A percentile compares a stretch with the other conserved stretches of the same genome.
Conservation (phyloP, 2,797 vertebrate species). For the Lacerta viridis region DNA sequence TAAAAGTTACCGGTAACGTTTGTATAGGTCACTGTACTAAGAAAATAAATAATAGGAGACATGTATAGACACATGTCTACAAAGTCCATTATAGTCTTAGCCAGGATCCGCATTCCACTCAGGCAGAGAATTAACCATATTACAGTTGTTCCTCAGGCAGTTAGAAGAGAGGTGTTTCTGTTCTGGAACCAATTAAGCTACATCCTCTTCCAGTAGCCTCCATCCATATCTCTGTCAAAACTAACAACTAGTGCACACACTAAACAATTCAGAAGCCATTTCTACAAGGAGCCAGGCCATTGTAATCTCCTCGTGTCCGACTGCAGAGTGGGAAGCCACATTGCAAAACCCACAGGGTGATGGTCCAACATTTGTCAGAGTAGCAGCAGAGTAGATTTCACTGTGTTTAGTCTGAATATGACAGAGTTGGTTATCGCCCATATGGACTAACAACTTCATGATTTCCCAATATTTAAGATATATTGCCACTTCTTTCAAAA, state of each 20-base stretch:
- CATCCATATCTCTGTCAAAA: slow-evolving; percentile 35
- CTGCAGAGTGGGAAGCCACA: slow-evolving; percentile 22
- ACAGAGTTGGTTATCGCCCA: too few species aligned
- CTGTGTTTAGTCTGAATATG: too few species aligned
- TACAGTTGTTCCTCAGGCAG: slow-evolving; percentile 24
- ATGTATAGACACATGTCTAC: background rate
- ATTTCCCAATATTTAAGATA: slow-evolving; percentile 43
- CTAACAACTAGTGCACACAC: background rate
- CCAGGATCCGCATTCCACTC: slow-evolving; percentile 1
- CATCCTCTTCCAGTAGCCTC: slow-evolving; percentile 58
- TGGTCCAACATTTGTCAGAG: too few species aligned
- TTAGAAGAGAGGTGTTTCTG: slow-evolving; percentile 42
- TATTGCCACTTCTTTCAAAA: slow-evolving; percentile 54
- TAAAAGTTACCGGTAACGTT: too few species aligned
- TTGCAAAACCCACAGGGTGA: slow-evolving; percentile 19
- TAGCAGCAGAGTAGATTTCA: too few species aligned
- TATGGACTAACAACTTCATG: slow-evolving; percentile 19
- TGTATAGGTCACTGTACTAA: too few species aligned
- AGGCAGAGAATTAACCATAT: background rate
- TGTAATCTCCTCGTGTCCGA: slow-evolving; percentile 16
- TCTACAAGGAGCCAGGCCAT: slow-evolving; percentile 41
- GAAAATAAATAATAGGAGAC: background rate
- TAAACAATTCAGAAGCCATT: slow-evolving; percentile 73
- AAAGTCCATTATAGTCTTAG: background rate
- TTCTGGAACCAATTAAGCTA: slow-evolving; percentile 41